Evolutionary conservation across 1,140 invertebrate genomes (phyloP).

Genomic region (Chlorops oryzae): DNA sequence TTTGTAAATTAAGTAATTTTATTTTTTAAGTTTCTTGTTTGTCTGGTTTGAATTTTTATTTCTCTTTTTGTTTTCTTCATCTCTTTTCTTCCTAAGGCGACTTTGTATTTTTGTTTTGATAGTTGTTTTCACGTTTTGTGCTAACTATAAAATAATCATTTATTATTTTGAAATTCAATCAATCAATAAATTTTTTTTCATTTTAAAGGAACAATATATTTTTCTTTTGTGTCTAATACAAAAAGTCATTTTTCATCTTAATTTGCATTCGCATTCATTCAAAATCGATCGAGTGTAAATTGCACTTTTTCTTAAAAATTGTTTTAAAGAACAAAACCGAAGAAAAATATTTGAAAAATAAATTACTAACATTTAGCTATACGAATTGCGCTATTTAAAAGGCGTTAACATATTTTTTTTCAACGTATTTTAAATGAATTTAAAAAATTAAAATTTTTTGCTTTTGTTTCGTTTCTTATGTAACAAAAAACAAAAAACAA

Average conservation of each 20-base stretch:
- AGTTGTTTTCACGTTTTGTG: background rate
- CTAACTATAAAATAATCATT: constrained; percentile 4
- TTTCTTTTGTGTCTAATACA: constrained; percentile 7
- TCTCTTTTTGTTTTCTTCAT: constrained; percentile 31
- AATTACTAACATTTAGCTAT: constrained; percentile 32
- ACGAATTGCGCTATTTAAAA: constrained; percentile 46
- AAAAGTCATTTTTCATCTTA: constrained; percentile 25
- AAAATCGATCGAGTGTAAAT: no score
- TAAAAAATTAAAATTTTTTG: no score
- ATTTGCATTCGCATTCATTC: no score
- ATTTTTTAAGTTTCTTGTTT: constrained; percentile 13
- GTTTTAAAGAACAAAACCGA: background rate
- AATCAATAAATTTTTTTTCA: constrained; percentile 8
- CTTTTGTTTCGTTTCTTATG: no score
- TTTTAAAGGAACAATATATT: constrained; percentile 1
- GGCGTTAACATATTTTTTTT: no score
- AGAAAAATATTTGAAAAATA: constrained; percentile 11
- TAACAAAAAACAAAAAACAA: constrained; percentile 6
- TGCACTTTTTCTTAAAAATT: constrained; percentile 6
- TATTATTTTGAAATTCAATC: background rate
- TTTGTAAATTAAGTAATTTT: constrained; percentile 30
- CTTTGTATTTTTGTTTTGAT: constrained; percentile 31
- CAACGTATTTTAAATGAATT: no score
- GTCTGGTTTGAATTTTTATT: constrained; percentile 22
- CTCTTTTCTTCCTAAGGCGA: constrained; percentile 44